Evolutionary conservation across 1,140 invertebrate species (phyloP), one percentile per base, ranked within the genome.

Genomic region (Ceratosolen solmsi): DNA sequence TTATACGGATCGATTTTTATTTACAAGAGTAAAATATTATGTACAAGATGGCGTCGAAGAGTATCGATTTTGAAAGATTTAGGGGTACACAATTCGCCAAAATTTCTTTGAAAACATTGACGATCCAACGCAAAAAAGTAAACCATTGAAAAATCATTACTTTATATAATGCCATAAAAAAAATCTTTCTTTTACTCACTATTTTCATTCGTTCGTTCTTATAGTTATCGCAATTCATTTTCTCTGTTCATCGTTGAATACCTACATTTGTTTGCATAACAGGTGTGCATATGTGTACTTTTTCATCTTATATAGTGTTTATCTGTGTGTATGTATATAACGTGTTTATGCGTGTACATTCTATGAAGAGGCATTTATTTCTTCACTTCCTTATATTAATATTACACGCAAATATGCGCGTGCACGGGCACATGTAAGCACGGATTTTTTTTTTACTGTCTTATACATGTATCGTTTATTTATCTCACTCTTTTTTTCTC

Each of bases 11-110:
- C 70, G 81, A 73, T 74, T 82, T 88, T 88, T 88, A 88, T 88
- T 88, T 88, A 88, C 86, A 88, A 88, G 87, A 88, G 87, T 88
- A 88, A 88, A 88, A 88, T 84, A 87, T 87, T 88, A 87, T 88
- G 82, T 88, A 88, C 87, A 88, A 88, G 85, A 85, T 86, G 83
- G 83, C 82, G 75, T 84, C 83, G 80, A 87, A 84, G 83, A 84
- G 71, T 84, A 82, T 87, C 81, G 54, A 30, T 25, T 63, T 79
- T 56, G 74, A 77, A 60, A 82, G 80, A 46, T 76, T 60, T 22
- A 60, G n/a, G 73, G 80, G 27, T 82, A 82, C 54, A 82, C 54
- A 82, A 71, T 82, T 70, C 75, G 25, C n/a, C 51, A 54, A 77
- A 82, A 38, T 77, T 77, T 77, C 49, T 49, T 77, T 77, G 13